A percentile compares a stretch with the other conserved stretches of the same genome.
These are phyloP conservation scores for Drosophila melanica DNA, from an alignment of 1,140 invertebrate species.

Conservation along the genomic window DNA sequence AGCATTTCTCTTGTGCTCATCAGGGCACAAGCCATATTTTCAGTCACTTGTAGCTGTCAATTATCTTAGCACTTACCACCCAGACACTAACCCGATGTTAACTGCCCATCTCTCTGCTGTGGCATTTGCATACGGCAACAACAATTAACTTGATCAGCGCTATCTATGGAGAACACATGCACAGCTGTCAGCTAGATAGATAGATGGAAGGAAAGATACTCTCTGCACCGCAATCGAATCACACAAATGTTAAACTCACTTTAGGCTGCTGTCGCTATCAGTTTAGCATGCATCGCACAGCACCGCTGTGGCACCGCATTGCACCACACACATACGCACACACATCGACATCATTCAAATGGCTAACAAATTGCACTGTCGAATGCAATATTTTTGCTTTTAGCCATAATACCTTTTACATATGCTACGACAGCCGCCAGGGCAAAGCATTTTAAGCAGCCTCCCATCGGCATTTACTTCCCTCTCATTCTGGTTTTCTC, in stretches of 20 bases:
- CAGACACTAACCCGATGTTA: not conserved
- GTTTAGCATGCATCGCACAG: conserved; percentile 4
- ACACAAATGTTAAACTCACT: conserved; percentile 25
- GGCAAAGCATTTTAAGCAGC: conserved; percentile 62
- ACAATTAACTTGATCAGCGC: conserved; percentile 34
- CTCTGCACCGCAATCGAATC: conserved; percentile 15
- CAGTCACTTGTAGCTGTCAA: conserved; percentile 13
- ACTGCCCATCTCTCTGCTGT: not conserved
- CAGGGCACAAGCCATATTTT: not conserved
- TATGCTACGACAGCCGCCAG: conserved; percentile 72
- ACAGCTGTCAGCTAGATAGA: conserved; percentile 6
- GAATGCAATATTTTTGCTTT: conserved; percentile 83
- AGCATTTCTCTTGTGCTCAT: no score
- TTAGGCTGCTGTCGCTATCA: conserved; percentile 25
- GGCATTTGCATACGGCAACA: conserved; percentile 28
- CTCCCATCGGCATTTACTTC: conserved; percentile 1
- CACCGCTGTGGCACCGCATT: not conserved
- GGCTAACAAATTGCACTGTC: conserved; percentile 82
- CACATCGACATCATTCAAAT: conserved; percentile 75
- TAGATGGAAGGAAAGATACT: not conserved
- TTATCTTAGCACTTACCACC: conserved; percentile 10
- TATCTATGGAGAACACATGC: conserved; percentile 4
- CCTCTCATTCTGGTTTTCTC: not conserved
- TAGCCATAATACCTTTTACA: conserved; percentile 83
- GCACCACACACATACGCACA: conserved; percentile 3